Evolutionary conservation across 2,888 invertebrate genomes (phyloP).

Genomic region (Furcula furcula): DNA sequence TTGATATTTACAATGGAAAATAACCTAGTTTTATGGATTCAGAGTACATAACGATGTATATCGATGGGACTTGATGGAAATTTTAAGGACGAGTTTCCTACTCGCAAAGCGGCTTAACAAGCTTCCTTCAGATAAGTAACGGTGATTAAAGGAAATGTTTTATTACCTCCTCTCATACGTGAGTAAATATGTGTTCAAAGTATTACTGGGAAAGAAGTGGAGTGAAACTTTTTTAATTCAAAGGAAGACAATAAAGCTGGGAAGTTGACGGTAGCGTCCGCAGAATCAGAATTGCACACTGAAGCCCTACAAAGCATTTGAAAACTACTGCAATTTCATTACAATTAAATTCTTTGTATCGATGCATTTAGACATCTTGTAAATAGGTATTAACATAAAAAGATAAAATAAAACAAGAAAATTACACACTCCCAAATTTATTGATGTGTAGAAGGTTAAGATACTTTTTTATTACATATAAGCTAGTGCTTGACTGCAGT

Average conservation of each 20-base stretch:
- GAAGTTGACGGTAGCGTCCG: slow-evolving; percentile 42
- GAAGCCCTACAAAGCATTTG: slow-evolving; percentile 39
- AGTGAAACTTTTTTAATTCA: slow-evolving; percentile 66
- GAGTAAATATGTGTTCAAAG: slow-evolving; percentile 38
- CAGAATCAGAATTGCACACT: slow-evolving; percentile 36
- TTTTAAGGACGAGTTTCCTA: slow-evolving; percentile 1
- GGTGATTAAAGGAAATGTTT: slow-evolving; percentile 16
- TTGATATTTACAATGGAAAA: slow-evolving; percentile 24
- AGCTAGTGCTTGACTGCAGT: no score
- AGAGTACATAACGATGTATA: slow-evolving; percentile 14
- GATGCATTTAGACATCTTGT: no score
- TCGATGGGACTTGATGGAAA: slow-evolving; percentile 10
- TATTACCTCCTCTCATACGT: slow-evolving; percentile 19
- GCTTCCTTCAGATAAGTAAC: slow-evolving; percentile 6
- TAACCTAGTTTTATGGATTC: slow-evolving; percentile 21
- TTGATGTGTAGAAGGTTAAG: no score
- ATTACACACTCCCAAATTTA: no score
- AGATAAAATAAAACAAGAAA: no score
- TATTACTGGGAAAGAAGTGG: slow-evolving; percentile 31
- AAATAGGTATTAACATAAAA: no score
- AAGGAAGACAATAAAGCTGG: slow-evolving; percentile 58
- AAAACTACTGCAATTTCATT: slow-evolving; percentile 32
- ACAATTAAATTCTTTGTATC: slow-evolving; percentile 19
- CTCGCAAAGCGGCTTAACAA: no score
- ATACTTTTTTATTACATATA: no score